Evolutionary conservation across 1,140 invertebrate genomes (phyloP).

Genomic region (Caenorhabditis inopinata): DNA sequence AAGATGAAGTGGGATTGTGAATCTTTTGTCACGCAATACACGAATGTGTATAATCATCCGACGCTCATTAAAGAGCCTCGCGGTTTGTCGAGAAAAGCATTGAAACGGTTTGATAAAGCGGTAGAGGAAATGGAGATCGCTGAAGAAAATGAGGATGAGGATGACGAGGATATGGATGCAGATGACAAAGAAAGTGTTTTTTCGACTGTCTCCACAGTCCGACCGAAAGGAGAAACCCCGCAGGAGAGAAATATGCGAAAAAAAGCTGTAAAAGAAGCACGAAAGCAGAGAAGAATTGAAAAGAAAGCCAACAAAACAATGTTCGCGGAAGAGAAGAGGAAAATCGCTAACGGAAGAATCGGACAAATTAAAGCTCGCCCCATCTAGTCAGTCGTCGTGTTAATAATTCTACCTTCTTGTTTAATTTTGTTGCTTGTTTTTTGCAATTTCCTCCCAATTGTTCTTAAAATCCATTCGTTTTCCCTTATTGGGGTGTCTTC

Average conservation of each 20-base stretch:
- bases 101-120: conserved; percentile 18
- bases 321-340: conserved; percentile 77
- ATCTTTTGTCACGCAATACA: conserved; percentile 72
- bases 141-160: conserved; percentile 19
- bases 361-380: conserved; percentile 35
- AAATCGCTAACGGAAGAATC: conserved; percentile 29
- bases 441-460: not conserved
- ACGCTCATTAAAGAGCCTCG: conserved; percentile 75
- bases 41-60: conserved; percentile 61
- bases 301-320: conserved; percentile 81
- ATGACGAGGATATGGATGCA: not conserved
- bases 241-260: conserved; percentile 82
- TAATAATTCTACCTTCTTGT: not conserved
- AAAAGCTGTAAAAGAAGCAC: conserved; percentile 78
- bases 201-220: conserved; percentile 50
- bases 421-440: not conserved
- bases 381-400: not conserved
- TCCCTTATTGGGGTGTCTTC: not conserved
- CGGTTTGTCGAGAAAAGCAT: not conserved
- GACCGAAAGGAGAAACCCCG: conserved; percentile 79
- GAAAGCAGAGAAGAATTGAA: conserved; percentile 79
- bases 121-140: conserved; percentile 9
- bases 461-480: too few relatives aligned
- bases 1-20: conserved; percentile 83
- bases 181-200: not conserved